Conservation (phyloP, 2,113 vertebrate species). For the Calyptomena viridis region DNA sequence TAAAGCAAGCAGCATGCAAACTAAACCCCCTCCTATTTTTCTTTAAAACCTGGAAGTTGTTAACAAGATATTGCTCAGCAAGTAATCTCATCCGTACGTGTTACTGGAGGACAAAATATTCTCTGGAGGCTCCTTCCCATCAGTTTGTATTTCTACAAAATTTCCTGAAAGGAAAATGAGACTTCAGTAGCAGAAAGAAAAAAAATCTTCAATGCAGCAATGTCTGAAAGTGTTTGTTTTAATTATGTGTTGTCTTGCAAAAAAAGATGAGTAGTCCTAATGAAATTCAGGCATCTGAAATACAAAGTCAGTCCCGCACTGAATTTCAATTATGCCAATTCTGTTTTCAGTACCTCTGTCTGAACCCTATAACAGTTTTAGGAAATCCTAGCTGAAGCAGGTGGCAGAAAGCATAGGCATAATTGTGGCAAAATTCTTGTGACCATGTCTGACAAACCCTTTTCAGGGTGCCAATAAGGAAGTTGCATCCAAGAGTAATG, state of each 20-base stretch:
- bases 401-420: not conserved
- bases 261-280: not conserved
- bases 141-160: not conserved
- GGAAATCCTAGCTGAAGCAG: not conserved
- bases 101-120: constrained; percentile 28
- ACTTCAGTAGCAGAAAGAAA: not conserved
- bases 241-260: not conserved
- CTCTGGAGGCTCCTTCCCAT: constrained; percentile 1
- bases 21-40: not conserved
- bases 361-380: not conserved
- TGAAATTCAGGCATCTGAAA: not conserved
- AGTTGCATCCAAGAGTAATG: not conserved
- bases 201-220: not conserved
- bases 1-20: not conserved
- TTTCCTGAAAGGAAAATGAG: not conserved
- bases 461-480: not conserved
- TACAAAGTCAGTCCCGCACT: not conserved
- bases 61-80: constrained; percentile 42
- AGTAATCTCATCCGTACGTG: not conserved
- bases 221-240: not conserved
- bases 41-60: constrained; percentile 19
- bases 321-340: not conserved
- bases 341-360: not conserved
- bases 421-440: not conserved
- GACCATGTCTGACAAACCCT: not conserved